Percentiles rank a stretch among this genome's conserved stretches.
Conservation (phyloP, 1,140 invertebrate genomes). For the Papilio glaucus region DNA sequence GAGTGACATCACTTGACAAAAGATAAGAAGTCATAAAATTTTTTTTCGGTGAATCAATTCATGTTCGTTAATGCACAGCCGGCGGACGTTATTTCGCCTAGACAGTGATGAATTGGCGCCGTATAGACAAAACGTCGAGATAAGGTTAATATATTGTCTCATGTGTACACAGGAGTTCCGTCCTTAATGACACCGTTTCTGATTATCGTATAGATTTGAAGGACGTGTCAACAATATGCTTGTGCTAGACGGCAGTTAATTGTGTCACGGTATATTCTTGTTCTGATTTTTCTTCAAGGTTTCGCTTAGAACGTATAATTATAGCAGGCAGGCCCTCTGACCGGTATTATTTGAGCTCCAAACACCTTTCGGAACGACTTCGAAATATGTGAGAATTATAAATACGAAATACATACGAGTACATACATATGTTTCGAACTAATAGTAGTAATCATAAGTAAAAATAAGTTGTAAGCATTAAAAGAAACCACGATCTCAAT, state of each 20-base stretch:
- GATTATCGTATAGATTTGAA: constrained; percentile 51
- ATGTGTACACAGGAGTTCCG: constrained; percentile 53
- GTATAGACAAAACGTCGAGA: constrained; percentile 75
- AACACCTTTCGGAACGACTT: too few relatives aligned
- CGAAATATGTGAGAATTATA: too few relatives aligned
- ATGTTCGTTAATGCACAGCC: constrained; percentile 58
- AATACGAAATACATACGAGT: too few relatives aligned
- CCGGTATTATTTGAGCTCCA: too few relatives aligned
- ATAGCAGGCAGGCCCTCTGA: too few relatives aligned
- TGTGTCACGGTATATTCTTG: constrained; percentile 44
- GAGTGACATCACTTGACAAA: constrained; percentile 38
- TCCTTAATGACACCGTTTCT: constrained; percentile 57
- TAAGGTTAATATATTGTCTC: constrained; percentile 72
- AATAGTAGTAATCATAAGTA: too few relatives aligned
- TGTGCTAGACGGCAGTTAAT: constrained; percentile 2
- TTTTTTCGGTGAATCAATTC: constrained; percentile 56
- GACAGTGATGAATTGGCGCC: constrained; percentile 73
- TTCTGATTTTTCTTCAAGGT: not conserved
- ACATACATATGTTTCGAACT: too few relatives aligned
- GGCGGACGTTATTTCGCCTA: constrained; percentile 41
- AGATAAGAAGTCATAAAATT: constrained; percentile 49
- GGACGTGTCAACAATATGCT: constrained; percentile 42
- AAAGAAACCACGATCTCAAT: not conserved
- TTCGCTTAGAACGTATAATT: not conserved
- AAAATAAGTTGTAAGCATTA: too few relatives aligned